Evolutionary conservation across 2,113 vertebrate species (phyloP).

Genomic region (Pica pica): DNA sequence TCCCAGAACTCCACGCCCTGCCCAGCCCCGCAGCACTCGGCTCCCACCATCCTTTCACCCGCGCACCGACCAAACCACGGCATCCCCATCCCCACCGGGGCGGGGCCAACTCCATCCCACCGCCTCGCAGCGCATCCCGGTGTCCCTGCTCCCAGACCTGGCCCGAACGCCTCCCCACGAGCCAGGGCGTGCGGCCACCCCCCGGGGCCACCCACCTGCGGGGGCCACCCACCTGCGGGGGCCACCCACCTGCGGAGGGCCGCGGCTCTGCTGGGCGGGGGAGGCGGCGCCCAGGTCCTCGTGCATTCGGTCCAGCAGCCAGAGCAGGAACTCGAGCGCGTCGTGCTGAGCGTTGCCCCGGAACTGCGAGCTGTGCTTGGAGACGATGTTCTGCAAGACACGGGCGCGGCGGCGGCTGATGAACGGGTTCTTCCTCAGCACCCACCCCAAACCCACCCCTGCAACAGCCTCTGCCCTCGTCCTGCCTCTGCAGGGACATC

Average conservation of each 20-base stretch:
- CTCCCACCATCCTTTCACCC: not conserved
- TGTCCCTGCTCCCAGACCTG: not conserved
- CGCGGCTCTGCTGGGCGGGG: slow-evolving; percentile 56
- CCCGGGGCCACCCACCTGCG: not conserved
- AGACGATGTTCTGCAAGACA: slow-evolving; percentile 81
- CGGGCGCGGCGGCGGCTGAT: not conserved
- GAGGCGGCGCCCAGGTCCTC: slow-evolving; percentile 82
- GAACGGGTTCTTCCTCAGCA: accelerated
- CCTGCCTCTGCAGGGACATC: not conserved
- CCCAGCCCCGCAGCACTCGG: not conserved
- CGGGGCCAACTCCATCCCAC: accelerated
- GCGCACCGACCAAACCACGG: accelerated
- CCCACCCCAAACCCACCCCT: not conserved
- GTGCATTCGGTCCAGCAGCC: slow-evolving; percentile 89
- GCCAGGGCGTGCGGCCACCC: not conserved
- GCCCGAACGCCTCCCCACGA: accelerated
- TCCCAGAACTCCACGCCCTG: not conserved
- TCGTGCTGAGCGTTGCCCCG: slow-evolving; percentile 91
- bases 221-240: slow-evolving; percentile 74
- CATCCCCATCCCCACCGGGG: accelerated
- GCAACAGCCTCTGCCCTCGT: not conserved
- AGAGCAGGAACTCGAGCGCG: slow-evolving; percentile 93
- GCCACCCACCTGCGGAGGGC: slow-evolving; percentile 74
- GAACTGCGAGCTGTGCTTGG: slow-evolving; percentile 90
- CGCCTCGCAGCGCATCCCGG: not conserved